Evolutionary conservation across 2,113 vertebrate species (phyloP).

Genomic region (Smithornis capensis): DNA sequence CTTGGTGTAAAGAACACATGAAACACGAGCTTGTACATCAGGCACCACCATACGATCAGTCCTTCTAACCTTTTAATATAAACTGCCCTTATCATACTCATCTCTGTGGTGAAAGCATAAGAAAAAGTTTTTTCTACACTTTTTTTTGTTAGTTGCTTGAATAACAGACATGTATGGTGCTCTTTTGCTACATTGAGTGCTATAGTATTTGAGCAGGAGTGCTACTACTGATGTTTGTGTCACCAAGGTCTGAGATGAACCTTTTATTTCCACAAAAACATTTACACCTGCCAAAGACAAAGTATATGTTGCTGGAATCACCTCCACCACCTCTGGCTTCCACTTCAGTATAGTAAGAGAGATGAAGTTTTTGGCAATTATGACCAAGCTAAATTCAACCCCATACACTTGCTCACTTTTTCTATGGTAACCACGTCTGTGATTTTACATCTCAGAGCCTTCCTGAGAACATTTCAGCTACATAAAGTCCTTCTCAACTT

Average conservation of each 20-base stretch:
- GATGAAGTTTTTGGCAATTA: neutral
- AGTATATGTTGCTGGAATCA: neutral
- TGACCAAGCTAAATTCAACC: neutral
- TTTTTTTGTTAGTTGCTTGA: neutral
- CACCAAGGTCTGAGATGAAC: neutral
- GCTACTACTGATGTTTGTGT: neutral
- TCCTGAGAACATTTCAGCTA: neutral
- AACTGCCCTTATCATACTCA: neutral
- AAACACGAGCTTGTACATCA: neutral
- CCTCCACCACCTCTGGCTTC: neutral
- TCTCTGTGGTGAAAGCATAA: neutral
- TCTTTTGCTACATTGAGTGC: neutral
- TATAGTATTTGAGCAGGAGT: neutral
- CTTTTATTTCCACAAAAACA: neutral
- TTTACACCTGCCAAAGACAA: neutral
- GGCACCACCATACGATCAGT: neutral
- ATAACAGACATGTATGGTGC: fast-evolving
- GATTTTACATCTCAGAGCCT: neutral
- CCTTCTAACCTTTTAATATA: neutral
- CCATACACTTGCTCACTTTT: neutral
- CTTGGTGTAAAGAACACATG: neutral
- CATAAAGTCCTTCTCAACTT: neutral
- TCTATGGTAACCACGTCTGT: neutral
- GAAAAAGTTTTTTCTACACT: neutral
- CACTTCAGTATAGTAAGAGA: neutral